Conservation (phyloP, 2,888 invertebrate genomes). For the Lasioglossum vierecki region DNA sequence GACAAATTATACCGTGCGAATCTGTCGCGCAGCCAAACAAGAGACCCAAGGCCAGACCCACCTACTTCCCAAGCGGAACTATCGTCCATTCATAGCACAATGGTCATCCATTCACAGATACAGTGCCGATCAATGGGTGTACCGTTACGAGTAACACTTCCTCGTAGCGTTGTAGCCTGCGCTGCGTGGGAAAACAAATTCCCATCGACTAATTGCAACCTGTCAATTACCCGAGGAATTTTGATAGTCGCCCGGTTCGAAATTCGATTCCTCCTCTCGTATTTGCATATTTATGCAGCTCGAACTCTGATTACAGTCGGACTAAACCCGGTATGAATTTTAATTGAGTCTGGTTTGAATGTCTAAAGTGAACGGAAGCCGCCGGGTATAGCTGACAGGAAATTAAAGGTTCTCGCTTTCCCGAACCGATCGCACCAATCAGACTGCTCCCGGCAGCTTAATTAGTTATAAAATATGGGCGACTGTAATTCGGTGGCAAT, state of each 20-base stretch:
- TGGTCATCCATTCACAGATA: constrained; percentile 65
- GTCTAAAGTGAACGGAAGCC: neutral
- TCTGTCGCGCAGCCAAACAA: constrained; percentile 62
- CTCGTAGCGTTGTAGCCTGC: constrained; percentile 40
- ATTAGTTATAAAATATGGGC: neutral
- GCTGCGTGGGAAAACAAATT: constrained; percentile 66
- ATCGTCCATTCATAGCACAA: constrained; percentile 66
- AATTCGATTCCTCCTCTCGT: neutral
- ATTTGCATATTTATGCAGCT: constrained; percentile 9
- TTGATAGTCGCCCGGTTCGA: neutral
- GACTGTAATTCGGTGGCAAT: neutral
- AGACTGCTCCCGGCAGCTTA: neutral
- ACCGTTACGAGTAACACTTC: constrained; percentile 64
- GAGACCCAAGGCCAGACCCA: constrained; percentile 69
- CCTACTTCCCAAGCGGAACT: constrained; percentile 72
- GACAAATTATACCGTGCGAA: constrained; percentile 58
- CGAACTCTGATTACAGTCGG: constrained; percentile 9
- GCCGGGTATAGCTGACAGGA: neutral
- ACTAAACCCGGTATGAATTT: neutral
- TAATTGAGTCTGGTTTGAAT: constrained; percentile 2
- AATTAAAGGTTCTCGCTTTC: neutral
- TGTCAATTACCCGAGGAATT: constrained; percentile 15
- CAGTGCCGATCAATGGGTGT: constrained; percentile 56
- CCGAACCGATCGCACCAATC: neutral
- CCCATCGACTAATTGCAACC: constrained; percentile 39